These are phyloP conservation scores for Narcine bancroftii DNA, from an alignment of 2,113 vertebrate species.

Conservation along the genomic window DNA sequence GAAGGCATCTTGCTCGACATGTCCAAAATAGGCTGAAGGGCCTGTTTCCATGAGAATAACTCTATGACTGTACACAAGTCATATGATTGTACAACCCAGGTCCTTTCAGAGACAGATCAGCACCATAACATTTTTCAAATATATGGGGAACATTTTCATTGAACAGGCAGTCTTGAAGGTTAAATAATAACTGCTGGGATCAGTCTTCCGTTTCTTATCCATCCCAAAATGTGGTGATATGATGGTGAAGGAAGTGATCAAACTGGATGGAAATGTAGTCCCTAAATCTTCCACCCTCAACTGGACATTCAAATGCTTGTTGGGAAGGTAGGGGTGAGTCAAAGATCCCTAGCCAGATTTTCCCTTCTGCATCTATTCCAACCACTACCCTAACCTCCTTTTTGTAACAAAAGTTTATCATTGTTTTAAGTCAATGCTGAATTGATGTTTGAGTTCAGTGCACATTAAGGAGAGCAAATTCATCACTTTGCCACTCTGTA, in stretches of 20 bases:
- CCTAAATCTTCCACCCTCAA: background rate
- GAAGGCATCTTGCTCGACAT: no score
- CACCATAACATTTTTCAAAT: background rate
- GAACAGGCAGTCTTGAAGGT: background rate
- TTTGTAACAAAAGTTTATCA: background rate
- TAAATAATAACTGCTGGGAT: background rate
- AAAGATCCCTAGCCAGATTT: background rate
- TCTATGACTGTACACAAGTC: no score
- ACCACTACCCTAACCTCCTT: background rate
- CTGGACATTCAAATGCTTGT: background rate
- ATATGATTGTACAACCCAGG: no score
- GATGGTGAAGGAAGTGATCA: background rate
- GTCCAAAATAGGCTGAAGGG: no score
- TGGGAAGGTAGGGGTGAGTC: background rate
- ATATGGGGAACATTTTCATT: background rate
- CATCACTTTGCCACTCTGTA: background rate
- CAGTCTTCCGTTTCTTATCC: background rate
- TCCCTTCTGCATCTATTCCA: background rate
- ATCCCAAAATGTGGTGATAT: background rate
- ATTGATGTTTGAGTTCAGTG: background rate
- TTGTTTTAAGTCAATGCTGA: background rate
- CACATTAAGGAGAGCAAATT: background rate
- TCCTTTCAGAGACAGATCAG: background rate
- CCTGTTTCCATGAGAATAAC: no score
- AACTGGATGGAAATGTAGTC: background rate